These are phyloP conservation scores for Alectura lathami DNA, from an alignment of 2,113 vertebrate genomes.

Conservation along the genomic window DNA sequence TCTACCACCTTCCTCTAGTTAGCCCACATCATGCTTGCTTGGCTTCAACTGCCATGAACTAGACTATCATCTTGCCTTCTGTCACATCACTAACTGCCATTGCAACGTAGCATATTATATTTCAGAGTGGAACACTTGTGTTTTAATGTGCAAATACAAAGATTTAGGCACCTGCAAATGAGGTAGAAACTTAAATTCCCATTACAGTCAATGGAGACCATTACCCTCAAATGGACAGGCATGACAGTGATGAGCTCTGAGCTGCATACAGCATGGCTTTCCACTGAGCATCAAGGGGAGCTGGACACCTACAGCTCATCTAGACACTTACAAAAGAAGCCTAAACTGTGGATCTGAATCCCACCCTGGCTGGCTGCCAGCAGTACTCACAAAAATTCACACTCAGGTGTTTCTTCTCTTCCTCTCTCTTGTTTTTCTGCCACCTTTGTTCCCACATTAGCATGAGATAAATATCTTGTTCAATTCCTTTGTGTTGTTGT, in stretches of 20 bases:
- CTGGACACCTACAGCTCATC: neutral
- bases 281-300: neutral
- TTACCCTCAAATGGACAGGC: neutral
- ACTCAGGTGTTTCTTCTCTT: neutral
- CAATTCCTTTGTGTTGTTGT: neutral
- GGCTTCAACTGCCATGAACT: neutral
- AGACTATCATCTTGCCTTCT: neutral
- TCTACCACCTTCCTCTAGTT: neutral
- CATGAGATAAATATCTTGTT: neutral
- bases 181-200: neutral
- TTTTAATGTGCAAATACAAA: neutral
- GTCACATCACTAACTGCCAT: neutral
- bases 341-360: neutral
- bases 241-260: neutral
- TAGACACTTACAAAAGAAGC: neutral
- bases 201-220: neutral
- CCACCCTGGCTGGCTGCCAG: neutral
- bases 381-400: neutral
- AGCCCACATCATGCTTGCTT: neutral
- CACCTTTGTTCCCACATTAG: neutral
- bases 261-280: rapidly evolving
- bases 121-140: neutral
- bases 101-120: neutral
- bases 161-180: neutral
- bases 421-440: neutral